Evolutionary conservation across 2,113 vertebrate genomes (phyloP), one percentile per base, ranked within the genome.

Genomic region (Struthidea cinerea): DNA sequence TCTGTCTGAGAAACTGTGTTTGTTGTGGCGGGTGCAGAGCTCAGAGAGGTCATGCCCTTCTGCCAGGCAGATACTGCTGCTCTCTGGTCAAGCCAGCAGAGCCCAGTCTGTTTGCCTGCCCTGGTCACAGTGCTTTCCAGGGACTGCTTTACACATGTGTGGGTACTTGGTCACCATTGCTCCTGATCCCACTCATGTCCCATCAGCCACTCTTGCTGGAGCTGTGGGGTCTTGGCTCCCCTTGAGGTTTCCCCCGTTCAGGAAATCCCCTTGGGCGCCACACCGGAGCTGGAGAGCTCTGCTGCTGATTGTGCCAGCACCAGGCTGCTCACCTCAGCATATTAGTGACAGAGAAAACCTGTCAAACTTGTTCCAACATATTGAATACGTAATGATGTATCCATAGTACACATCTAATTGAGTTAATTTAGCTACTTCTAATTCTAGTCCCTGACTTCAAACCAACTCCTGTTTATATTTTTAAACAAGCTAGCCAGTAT

Each of bases 21-120:
- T 67, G 16, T 10, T 57, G 19, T 44, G 60, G n/a, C 0, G 0
- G 14, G 11, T 13, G 15, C 35, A 49, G 16, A 30, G 24, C 13
- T 57, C 8, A 20, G 35, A 50, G 35, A 37, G 32, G 17, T 17
- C 14, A 44, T 37, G 33, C 32, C 16, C 32, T 35, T 30, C 52
- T 76, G 16, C 30, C 32, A 32, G 32, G 16, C 33, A 35, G 26
- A 7, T 11, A 22, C 53, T 2, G 2, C 27, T 57, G 32, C 71
- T 59, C 44, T n/a, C 47, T 37, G 32, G 12, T 49, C 7, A 2
- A 55, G 5, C 6, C 47, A 65, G 61, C 24, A 61, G 55, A 75
- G 30, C 14, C 69, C 70, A 44, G 9, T 26, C 8, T 20, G 35
- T 6, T n/a, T 49, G 15, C 60, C 20, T 65, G 50, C 4, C 6